A percentile compares a stretch with the other conserved stretches of the same genome.
These are phyloP conservation scores for Mustela lutreola DNA, from an alignment of 2,113 vertebrate species.

Conservation along the genomic window DNA sequence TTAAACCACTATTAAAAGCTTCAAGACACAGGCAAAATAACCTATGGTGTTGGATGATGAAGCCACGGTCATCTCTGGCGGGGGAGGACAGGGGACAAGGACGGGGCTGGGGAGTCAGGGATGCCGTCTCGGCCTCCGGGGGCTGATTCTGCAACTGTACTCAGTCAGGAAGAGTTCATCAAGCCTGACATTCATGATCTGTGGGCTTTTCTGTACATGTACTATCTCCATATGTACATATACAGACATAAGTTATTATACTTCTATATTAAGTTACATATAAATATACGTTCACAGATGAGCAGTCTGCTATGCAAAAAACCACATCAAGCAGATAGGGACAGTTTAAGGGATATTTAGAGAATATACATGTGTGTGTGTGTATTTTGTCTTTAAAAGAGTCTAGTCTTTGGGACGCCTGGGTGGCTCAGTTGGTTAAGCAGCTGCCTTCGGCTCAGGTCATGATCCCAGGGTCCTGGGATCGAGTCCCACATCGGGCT, in stretches of 20 bases:
- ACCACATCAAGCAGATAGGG: background rate
- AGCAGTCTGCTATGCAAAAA: background rate
- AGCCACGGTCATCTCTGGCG: background rate
- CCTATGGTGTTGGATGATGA: background rate
- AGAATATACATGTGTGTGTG: fast-evolving
- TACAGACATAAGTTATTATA: background rate
- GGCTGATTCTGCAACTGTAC: background rate
- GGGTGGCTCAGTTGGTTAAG: no score
- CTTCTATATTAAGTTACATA: background rate
- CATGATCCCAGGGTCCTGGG: no score
- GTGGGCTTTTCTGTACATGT: background rate
- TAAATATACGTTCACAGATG: background rate
- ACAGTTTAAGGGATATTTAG: background rate
- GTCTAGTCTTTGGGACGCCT: background rate
- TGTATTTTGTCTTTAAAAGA: background rate
- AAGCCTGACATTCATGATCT: background rate
- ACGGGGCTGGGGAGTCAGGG: background rate
- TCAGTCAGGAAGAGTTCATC: no score
- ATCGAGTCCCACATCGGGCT: no score
- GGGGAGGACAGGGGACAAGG: background rate
- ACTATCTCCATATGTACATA: background rate
- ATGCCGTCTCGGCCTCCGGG: background rate
- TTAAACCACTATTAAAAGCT: background rate
- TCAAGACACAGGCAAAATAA: background rate
- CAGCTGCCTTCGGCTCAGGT: no score